These are phyloP conservation scores for Serilophus lunatus DNA, from an alignment of 2,113 vertebrate genomes.

Conservation along the genomic window DNA sequence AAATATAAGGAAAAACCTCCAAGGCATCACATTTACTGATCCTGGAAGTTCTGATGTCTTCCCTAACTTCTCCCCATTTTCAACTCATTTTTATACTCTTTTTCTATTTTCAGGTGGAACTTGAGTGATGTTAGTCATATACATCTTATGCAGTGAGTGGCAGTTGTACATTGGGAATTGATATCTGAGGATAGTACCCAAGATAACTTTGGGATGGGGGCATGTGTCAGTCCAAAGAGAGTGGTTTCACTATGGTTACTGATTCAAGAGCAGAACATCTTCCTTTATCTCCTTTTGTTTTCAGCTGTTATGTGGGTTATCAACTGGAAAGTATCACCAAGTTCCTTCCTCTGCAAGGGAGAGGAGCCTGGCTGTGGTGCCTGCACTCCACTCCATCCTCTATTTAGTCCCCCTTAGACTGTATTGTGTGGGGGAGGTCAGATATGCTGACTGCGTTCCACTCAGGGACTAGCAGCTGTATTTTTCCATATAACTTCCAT, in stretches of 20 bases:
- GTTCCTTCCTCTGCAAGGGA: not conserved
- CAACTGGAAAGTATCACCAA: not conserved
- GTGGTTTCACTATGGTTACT: not conserved
- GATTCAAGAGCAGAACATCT: not conserved
- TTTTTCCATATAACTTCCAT: no score
- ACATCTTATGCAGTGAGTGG: not conserved
- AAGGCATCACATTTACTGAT: no score
- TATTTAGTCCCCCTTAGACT: no score
- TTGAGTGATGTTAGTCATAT: not conserved
- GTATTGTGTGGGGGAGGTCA: no score
- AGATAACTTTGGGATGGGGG: not conserved
- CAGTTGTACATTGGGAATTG: not conserved
- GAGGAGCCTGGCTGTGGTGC: not conserved
- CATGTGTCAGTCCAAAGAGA: not conserved
- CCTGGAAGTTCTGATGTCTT: not conserved
- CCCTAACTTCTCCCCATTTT: not conserved
- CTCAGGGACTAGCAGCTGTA: no score
- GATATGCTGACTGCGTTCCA: no score
- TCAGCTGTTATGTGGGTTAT: not conserved
- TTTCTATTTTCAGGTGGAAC: not conserved
- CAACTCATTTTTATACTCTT: not conserved
- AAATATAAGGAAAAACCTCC: no score
- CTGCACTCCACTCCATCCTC: no score
- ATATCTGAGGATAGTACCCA: not conserved
- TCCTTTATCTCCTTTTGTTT: not conserved